A percentile compares a stretch with the other conserved stretches of the same genome.
phyloP scores from a whole-genome alignment of 1,140 invertebrate genomes.

The Drosophila orosa region DNA sequence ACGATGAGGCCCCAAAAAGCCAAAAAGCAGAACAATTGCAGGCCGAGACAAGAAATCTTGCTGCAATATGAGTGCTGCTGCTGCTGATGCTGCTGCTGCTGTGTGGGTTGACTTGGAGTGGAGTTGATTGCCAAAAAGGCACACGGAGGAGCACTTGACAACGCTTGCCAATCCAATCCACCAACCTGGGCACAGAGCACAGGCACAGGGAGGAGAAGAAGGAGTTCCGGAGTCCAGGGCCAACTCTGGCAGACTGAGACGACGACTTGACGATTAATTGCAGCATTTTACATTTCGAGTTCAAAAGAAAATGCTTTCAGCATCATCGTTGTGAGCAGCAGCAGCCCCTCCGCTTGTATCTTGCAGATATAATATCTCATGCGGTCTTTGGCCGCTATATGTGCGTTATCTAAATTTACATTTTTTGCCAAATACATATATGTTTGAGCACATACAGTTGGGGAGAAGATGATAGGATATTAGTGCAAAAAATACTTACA shows the following conservation, averaged over 20 bases:
- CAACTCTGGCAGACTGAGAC: constrained; percentile 25
- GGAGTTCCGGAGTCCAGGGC: constrained; percentile 13
- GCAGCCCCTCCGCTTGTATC: constrained; percentile 51
- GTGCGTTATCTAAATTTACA: constrained; percentile 74
- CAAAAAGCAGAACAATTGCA: constrained; percentile 74
- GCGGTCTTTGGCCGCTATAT: constrained; percentile 45
- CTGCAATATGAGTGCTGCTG: constrained; percentile 66
- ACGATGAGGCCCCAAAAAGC: constrained; percentile 57
- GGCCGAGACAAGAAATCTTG: constrained; percentile 59
- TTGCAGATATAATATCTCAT: constrained; percentile 67
- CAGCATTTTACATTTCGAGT: constrained; percentile 73
- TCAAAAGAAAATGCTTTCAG: constrained; percentile 66
- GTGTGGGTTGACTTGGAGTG: constrained; percentile 59
- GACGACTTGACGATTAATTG: constrained; percentile 71
- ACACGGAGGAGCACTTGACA: constrained; percentile 60
- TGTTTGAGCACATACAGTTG: constrained; percentile 12
- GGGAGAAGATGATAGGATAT: background rate
- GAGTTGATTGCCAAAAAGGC: constrained; percentile 70
- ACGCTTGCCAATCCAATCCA: constrained; percentile 31
- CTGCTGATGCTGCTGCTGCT: constrained; percentile 15
- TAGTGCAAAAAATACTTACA: background rate
- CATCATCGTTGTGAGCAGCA: constrained; percentile 7
- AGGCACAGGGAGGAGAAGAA: constrained; percentile 3
- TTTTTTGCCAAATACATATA: constrained; percentile 32
- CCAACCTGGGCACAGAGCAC: constrained; percentile 6